Conservation (phyloP, 1,140 invertebrate genomes). For the Acromyrmex heyeri region DNA sequence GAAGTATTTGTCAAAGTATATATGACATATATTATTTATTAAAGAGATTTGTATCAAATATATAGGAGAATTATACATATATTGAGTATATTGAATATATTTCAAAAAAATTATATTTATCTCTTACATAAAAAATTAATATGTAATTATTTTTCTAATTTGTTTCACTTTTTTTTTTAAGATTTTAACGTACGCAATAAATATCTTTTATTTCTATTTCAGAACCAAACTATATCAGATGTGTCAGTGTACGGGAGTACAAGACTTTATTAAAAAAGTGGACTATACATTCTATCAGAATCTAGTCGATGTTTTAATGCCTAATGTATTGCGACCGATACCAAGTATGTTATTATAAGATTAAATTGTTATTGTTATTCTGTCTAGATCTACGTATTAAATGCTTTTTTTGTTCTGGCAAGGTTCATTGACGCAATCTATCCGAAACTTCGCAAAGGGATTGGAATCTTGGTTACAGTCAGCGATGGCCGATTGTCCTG, state of each 20-base stretch:
- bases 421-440: conserved; percentile 96
- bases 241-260: conserved; percentile 88
- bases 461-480: conserved; percentile 95
- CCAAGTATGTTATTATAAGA: conserved; percentile 89
- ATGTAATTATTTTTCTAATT: conserved; percentile 22
- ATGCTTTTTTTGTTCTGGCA: conserved; percentile 36
- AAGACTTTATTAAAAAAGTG: conserved; percentile 92
- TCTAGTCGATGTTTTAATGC: conserved; percentile 97
- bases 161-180: neutral
- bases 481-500: conserved; percentile 95
- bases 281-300: conserved; percentile 99
- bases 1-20: conserved; percentile 91
- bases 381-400: neutral
- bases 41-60: neutral
- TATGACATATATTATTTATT: conserved; percentile 60
- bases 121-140: neutral
- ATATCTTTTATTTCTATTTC: conserved; percentile 50
- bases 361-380: neutral
- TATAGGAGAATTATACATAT: too few species aligned
- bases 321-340: conserved; percentile 97
- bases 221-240: conserved; percentile 89
- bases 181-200: neutral
- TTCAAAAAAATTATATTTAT: conserved; percentile 38
- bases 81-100: neutral
- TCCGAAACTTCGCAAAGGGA: conserved; percentile 97